These are phyloP conservation scores for Campoplex capitator DNA, from an alignment of 2,888 invertebrate species.

Conservation along the genomic window DNA sequence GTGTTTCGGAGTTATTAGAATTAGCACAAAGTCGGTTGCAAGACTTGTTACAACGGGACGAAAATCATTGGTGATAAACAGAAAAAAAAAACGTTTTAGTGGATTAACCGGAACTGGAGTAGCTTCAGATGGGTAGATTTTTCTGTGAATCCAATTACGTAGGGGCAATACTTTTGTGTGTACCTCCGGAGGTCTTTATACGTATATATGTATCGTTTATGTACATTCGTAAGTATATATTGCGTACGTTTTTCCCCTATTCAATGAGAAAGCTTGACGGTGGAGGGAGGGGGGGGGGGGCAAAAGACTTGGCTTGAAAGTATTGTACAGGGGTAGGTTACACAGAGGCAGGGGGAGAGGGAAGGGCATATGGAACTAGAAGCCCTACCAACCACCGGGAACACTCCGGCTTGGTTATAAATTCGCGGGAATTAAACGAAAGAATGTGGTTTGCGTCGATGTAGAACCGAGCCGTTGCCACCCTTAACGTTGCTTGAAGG, in stretches of 20 bases:
- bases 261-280: constrained; percentile 26
- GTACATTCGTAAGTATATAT: constrained; percentile 28
- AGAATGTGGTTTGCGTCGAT: constrained; percentile 84
- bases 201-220: constrained; percentile 12
- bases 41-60: not conserved
- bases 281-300: constrained; percentile 10
- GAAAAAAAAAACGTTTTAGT: constrained; percentile 7
- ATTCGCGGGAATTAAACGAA: constrained; percentile 85
- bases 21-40: not conserved
- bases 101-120: constrained; percentile 23
- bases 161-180: constrained; percentile 74
- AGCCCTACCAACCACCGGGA: constrained; percentile 58
- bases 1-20: not conserved
- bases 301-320: constrained; percentile 42
- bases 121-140: constrained; percentile 42
- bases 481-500: constrained; percentile 76
- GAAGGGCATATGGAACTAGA: constrained; percentile 39
- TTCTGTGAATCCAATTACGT: constrained; percentile 82
- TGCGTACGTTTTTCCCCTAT: constrained; percentile 42
- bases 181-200: not conserved
- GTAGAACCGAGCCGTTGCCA: constrained; percentile 79
- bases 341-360: not conserved
- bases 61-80: not conserved
- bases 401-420: constrained; percentile 77
- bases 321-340: constrained; percentile 44